Conservation (phyloP, 2,888 invertebrate genomes). For the Andrena minutula region DNA sequence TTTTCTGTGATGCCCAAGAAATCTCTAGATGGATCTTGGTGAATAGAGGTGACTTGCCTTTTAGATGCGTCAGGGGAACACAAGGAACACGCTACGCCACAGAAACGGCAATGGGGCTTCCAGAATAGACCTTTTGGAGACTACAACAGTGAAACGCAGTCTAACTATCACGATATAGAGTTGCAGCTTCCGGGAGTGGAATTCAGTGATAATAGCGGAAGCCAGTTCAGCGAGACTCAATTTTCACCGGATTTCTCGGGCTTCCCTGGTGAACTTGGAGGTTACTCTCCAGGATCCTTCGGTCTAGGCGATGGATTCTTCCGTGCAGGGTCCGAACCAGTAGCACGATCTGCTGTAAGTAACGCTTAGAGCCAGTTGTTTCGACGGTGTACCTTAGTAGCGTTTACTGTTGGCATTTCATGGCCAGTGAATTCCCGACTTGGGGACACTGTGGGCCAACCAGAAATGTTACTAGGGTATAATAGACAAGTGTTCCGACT, state of each 20-base stretch:
- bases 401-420: no score
- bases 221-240: not conserved
- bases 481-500: no score
- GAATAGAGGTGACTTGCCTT: not conserved
- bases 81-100: not conserved
- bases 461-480: no score
- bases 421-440: no score
- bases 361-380: no score
- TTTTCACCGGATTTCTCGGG: not conserved
- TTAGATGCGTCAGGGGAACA: not conserved
- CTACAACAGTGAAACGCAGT: not conserved
- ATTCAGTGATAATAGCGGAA: not conserved
- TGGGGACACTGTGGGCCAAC: no score
- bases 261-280: not conserved
- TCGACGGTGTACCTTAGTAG: no score
- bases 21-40: not conserved
- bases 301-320: no score
- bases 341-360: no score
- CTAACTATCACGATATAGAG: not conserved
- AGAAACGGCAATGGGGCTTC: constrained; percentile 19
- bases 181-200: not conserved
- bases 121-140: not conserved
- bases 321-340: no score
- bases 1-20: not conserved
- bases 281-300: not conserved